Evolutionary conservation across 1,140 invertebrate genomes (phyloP).

Genomic region (Ooceraea biroi): DNA sequence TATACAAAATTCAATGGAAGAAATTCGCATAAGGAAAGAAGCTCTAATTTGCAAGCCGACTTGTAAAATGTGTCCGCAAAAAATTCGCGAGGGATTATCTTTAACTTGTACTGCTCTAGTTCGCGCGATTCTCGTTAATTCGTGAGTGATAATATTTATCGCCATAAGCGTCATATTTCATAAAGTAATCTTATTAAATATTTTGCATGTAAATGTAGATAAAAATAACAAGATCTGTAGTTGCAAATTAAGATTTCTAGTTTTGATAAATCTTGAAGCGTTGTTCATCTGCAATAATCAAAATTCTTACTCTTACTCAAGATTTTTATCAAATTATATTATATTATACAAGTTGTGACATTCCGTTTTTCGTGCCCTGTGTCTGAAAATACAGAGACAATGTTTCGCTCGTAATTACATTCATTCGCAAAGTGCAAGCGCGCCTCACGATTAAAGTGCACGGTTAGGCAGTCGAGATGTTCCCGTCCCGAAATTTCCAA

Average conservation of each 20-base stretch:
- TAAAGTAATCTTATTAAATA: no score
- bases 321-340: no score
- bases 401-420: conserved; percentile 4
- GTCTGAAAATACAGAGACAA: background rate
- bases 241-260: no score
- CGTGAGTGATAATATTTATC: no score
- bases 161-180: no score
- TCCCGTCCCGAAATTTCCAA: background rate
- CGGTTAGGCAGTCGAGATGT: background rate
- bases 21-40: background rate
- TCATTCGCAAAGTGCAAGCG: background rate
- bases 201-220: no score
- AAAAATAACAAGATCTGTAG: no score
- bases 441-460: background rate
- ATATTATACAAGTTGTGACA: no score
- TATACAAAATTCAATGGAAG: conserved; percentile 32
- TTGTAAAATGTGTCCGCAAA: background rate
- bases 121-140: background rate
- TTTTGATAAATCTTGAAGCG: no score
- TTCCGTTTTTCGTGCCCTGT: no score
- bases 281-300: no score
- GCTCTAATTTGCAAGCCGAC: conserved; percentile 6
- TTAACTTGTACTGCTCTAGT: background rate
- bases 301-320: no score
- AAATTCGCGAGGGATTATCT: background rate